Evolutionary conservation across 2,797 vertebrate genomes (phyloP).

Genomic region (Sparus aurata): DNA sequence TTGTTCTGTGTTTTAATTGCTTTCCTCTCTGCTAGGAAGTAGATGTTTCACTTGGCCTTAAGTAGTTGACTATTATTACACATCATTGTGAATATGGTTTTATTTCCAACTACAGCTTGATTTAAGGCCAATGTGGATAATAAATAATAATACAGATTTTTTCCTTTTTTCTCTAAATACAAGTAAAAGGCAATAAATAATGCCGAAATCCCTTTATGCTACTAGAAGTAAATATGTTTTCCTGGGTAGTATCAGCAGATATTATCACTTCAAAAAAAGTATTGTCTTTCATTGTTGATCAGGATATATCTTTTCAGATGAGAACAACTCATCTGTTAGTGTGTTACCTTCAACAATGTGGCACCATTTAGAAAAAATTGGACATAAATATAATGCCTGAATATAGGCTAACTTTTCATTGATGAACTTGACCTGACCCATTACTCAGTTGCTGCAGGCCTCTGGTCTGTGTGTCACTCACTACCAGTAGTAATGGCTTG

Average conservation of each 20-base stretch:
- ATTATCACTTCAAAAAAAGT: no score
- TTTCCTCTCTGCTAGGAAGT: neutral
- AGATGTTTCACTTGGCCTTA: neutral
- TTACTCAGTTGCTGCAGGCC: neutral
- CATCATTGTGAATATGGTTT: neutral
- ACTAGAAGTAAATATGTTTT: neutral
- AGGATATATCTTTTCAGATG: neutral
- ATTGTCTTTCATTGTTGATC: neutral
- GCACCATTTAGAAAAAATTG: no score
- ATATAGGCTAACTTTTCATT: no score
- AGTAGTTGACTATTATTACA: neutral
- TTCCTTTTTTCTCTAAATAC: neutral
- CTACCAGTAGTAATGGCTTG: no score
- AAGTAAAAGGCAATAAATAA: slow-evolving; percentile 2
- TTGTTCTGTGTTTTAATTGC: neutral
- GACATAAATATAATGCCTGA: no score
- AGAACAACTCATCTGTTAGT: neutral
- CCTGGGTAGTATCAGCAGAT: no score
- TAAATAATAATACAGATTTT: no score
- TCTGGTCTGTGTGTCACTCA: no score
- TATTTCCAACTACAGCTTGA: neutral
- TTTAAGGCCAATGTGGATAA: neutral
- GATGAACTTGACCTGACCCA: no score
- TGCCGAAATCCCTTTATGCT: neutral
- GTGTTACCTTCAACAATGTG: neutral